Percentiles rank a stretch among this genome's conserved stretches.
Conservation (phyloP, 2,113 vertebrate genomes). For the Pycnonotus jocosus region DNA sequence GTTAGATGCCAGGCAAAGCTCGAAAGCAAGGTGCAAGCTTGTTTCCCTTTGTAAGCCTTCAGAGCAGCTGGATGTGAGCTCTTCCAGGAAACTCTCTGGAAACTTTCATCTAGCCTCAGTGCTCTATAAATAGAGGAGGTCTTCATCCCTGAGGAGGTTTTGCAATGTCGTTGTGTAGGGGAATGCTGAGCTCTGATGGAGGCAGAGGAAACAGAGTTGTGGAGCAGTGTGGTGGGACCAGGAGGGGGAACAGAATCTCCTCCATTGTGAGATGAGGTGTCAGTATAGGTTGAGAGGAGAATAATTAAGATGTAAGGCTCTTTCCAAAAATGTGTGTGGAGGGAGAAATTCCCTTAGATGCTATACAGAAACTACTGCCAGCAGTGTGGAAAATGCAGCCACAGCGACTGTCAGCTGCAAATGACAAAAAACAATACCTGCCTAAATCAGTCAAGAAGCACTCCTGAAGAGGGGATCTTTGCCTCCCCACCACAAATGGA, state of each 20-base stretch:
- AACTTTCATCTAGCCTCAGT: not conserved
- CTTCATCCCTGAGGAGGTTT: constrained; percentile 30
- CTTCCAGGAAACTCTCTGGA: constrained; percentile 45
- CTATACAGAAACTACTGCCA: not conserved
- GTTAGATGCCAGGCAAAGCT: not conserved
- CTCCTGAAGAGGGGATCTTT: not conserved
- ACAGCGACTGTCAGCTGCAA: not conserved
- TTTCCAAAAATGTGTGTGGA: not conserved
- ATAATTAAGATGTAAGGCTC: not conserved
- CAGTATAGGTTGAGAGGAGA: not conserved
- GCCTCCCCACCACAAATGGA: not conserved
- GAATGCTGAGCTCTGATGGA: not conserved
- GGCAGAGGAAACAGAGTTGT: not conserved
- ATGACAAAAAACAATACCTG: not conserved
- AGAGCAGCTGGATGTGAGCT: not conserved
- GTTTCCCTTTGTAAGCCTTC: not conserved
- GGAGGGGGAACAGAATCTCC: not conserved
- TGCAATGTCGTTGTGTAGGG: not conserved
- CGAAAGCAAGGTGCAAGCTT: not conserved
- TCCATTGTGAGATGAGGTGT: not conserved
- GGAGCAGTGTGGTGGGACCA: not conserved
- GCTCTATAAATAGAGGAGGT: constrained; percentile 54
- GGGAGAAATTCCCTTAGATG: not conserved
- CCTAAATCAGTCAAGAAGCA: not conserved
- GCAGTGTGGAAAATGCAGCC: not conserved